Conservation (phyloP, 2,797 vertebrate species). For the Acanthis flammea region DNA sequence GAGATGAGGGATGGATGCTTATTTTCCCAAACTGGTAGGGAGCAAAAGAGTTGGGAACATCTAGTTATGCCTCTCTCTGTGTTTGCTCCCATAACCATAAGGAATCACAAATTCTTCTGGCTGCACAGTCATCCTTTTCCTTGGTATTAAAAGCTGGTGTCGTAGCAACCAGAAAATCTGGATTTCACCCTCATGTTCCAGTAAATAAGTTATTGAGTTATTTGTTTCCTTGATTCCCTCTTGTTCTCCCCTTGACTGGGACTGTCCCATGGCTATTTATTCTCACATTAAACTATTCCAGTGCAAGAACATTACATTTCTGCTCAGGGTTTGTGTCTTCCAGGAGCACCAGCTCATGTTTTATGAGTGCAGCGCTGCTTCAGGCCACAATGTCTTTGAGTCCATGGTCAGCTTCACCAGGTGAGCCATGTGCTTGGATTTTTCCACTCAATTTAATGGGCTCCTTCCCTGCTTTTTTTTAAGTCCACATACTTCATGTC, state of each 20-base stretch:
- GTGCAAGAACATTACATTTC: not conserved
- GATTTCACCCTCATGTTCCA: not conserved
- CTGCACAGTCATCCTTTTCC: not conserved
- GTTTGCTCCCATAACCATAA: not conserved
- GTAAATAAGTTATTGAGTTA: not conserved
- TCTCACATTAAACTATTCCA: not conserved
- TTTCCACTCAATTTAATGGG: not conserved
- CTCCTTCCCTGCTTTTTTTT: not conserved
- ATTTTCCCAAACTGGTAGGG: not conserved
- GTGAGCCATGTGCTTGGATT: constrained; percentile 70
- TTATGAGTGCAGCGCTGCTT: constrained; percentile 89
- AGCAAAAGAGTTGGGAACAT: not conserved
- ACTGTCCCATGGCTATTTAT: not conserved
- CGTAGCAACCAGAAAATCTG: not conserved
- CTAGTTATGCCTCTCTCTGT: not conserved
- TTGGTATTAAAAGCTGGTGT: not conserved
- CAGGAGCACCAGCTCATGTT: constrained; percentile 87
- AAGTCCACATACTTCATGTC: not conserved
- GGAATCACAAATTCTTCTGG: not conserved
- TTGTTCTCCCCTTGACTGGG: not conserved
- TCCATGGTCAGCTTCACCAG: constrained; percentile 82
- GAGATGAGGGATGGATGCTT: not conserved
- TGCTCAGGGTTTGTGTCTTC: not conserved
- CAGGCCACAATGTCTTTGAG: constrained; percentile 85
- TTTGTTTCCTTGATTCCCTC: not conserved